phyloP scores from a whole-genome alignment of 2,797 vertebrate genomes.

The Rhinichthys osculus region DNA sequence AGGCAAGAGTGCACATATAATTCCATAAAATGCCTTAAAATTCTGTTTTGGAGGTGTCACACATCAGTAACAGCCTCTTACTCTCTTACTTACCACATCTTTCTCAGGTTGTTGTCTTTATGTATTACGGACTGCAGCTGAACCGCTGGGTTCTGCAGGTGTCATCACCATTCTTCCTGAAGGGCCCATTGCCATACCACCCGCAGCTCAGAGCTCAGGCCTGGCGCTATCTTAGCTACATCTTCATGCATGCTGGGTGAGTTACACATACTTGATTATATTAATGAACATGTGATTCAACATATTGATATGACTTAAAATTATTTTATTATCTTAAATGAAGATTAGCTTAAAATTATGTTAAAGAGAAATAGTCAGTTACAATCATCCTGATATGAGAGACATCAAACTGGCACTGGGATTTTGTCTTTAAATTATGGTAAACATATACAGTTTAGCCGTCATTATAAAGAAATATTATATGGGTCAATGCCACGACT shows the following conservation, averaged over 20 bases:
- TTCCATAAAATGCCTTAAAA: not conserved
- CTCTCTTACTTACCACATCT: slow-evolving; percentile 19
- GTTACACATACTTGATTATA: slow-evolving; percentile 62
- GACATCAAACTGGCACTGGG: not conserved
- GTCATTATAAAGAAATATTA: not conserved
- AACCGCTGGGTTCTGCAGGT: slow-evolving; percentile 93
- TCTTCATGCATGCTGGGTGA: slow-evolving; percentile 98
- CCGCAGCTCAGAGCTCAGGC: slow-evolving; percentile 92
- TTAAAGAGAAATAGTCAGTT: not conserved
- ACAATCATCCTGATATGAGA: not conserved
- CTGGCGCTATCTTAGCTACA: slow-evolving; percentile 96
- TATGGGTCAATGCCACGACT: not conserved
- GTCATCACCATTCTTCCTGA: slow-evolving; percentile 90
- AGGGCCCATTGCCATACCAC: slow-evolving; percentile 91
- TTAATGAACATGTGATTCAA: not conserved
- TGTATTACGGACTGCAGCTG: slow-evolving; percentile 91
- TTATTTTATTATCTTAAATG: not conserved
- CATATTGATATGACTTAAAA: not conserved
- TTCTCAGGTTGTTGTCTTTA: slow-evolving; percentile 89
- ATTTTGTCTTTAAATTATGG: not conserved
- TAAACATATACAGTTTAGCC: not conserved
- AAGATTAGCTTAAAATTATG: not conserved
- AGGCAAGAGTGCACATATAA: not conserved
- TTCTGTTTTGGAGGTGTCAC: not conserved
- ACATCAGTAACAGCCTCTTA: not conserved